A percentile compares a stretch with the other conserved stretches of the same genome.
Evolutionary conservation across 2,113 vertebrate species (phyloP).

Genomic region (Lanius collurio): DNA sequence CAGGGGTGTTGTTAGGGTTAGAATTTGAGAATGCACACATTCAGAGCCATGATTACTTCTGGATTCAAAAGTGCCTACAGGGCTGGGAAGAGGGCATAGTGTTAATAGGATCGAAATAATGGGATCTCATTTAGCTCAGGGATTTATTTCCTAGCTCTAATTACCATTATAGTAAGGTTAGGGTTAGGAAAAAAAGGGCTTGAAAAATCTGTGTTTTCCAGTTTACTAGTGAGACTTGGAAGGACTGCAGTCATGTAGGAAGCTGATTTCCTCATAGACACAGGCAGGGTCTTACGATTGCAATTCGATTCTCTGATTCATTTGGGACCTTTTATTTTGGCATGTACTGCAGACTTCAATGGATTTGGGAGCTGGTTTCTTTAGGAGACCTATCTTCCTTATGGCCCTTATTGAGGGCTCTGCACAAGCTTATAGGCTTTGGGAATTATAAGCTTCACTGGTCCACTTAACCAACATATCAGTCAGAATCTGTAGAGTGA

Average conservation of each 20-base stretch:
- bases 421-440: not conserved
- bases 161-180: slow-evolving; percentile 9
- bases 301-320: not conserved
- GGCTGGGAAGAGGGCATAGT: slow-evolving; percentile 31
- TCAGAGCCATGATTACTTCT: slow-evolving; percentile 14
- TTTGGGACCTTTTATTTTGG: not conserved
- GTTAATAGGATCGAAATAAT: slow-evolving; percentile 59
- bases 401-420: not conserved
- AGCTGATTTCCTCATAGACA: not conserved
- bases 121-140: slow-evolving; percentile 38
- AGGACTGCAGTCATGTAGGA: not conserved
- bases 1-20: slow-evolving; percentile 1
- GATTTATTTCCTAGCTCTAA: slow-evolving; percentile 46
- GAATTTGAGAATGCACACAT: slow-evolving; percentile 22
- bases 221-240: not conserved
- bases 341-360: not conserved
- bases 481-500: not conserved
- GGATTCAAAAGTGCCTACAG: slow-evolving; percentile 34
- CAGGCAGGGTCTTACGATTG: not conserved
- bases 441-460: not conserved
- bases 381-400: not conserved
- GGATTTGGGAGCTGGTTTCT: not conserved
- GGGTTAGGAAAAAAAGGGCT: not conserved
- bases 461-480: not conserved
- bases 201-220: not conserved